Evolutionary conservation across 2,888 invertebrate genomes (phyloP).

Genomic region (Epiblema foenella): DNA sequence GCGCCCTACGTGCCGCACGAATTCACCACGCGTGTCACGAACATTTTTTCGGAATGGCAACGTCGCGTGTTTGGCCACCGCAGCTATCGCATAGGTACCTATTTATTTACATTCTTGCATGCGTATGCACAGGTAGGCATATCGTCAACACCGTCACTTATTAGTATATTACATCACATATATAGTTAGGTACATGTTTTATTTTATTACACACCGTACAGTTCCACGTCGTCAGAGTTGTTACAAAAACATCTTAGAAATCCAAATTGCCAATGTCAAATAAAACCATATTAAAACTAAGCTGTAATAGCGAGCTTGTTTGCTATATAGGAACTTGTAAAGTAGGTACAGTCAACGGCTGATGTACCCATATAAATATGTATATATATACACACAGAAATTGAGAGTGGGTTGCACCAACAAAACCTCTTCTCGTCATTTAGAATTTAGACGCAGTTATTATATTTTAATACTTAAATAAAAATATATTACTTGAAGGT

Average conservation of each 20-base stretch:
- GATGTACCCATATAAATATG: no score
- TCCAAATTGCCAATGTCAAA: no score
- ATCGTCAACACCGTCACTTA: not conserved
- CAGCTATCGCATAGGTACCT: conserved; percentile 7
- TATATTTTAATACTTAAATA: no score
- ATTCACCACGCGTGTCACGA: conserved; percentile 32
- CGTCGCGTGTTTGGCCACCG: conserved; percentile 21
- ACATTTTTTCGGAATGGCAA: conserved; percentile 23
- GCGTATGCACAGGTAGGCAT: not conserved
- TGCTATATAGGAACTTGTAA: not conserved
- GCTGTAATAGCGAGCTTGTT: not conserved
- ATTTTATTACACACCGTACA: no score
- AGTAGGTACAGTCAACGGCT: not conserved
- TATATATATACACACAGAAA: not conserved
- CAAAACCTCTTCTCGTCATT: no score
- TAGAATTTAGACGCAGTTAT: no score
- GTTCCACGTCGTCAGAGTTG: no score
- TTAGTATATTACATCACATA: not conserved
- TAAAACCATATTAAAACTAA: not conserved
- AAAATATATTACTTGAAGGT: no score
- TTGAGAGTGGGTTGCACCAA: not conserved
- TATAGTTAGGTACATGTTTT: no score
- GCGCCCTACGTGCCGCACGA: conserved; percentile 25
- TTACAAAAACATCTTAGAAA: no score
- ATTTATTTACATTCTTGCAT: conserved; percentile 6